These are phyloP conservation scores for Diplazon laetatorius DNA, from an alignment of 2,888 invertebrate genomes.

Conservation along the genomic window DNA sequence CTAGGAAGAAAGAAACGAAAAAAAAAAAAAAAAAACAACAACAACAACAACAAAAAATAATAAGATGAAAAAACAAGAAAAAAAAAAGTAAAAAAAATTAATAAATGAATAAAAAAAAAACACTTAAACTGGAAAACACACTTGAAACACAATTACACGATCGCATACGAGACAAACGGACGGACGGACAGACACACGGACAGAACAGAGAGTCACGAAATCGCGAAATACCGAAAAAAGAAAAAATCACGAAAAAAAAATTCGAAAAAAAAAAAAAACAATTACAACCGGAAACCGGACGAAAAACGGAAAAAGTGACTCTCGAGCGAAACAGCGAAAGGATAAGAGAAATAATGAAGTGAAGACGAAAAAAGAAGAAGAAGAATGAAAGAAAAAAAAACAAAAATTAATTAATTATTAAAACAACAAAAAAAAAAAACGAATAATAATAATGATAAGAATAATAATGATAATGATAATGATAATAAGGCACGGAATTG, in stretches of 20 bases:
- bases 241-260: too few relatives aligned
- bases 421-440: background rate
- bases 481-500: conserved; percentile 38
- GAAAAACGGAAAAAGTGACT: too few relatives aligned
- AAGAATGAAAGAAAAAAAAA: conserved; percentile 19
- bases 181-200: too few relatives aligned
- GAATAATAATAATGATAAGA: conserved; percentile 1
- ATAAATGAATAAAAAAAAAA: background rate
- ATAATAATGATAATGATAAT: too few relatives aligned
- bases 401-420: background rate
- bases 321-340: conserved; percentile 13
- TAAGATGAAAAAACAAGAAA: background rate
- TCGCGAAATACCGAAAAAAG: conserved; percentile 71
- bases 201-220: conserved; percentile 41
- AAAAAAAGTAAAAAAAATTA: conserved; percentile 8
- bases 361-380: background rate
- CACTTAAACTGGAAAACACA: background rate
- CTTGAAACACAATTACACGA: too few relatives aligned
- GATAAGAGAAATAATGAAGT: conserved; percentile 3
- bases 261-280: too few relatives aligned
- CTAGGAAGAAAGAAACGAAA: conserved; percentile 67
- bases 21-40: background rate
- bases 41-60: too few relatives aligned
- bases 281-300: too few relatives aligned
- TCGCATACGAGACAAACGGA: too few relatives aligned